Evolutionary conservation across 35 echinoderm and acorn worm genomes (phyloP).

Genomic region (Amphiura filiformis): DNA sequence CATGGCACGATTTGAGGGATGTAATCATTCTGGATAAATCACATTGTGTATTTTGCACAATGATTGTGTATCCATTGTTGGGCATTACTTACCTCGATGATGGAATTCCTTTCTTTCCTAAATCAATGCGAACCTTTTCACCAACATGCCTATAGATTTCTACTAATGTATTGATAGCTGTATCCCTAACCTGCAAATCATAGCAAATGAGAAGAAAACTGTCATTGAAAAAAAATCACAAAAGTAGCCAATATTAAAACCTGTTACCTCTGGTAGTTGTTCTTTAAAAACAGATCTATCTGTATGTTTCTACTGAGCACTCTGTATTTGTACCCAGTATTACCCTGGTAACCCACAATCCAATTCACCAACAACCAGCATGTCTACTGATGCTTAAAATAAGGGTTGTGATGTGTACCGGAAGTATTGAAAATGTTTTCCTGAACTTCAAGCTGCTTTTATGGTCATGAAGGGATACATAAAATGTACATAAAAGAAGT

Average conservation of each 20-base stretch:
- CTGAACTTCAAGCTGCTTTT: too few species aligned
- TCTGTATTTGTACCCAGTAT: too few species aligned
- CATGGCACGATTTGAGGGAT: not conserved
- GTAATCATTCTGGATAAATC: not conserved
- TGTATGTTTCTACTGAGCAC: not conserved
- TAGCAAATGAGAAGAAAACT: not conserved
- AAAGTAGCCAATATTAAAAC: not conserved
- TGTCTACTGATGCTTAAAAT: too few species aligned
- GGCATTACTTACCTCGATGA: conserved; percentile 89
- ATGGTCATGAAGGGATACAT: too few species aligned
- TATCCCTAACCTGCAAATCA: conserved; percentile 78
- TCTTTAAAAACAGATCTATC: too few species aligned
- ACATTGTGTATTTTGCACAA: not conserved
- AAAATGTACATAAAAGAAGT: too few species aligned
- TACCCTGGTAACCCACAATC: too few species aligned
- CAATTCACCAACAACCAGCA: too few species aligned
- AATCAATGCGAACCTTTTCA: conserved; percentile 94
- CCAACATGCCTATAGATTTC: conserved; percentile 98
- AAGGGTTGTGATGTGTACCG: too few species aligned
- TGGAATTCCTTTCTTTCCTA: conserved; percentile 98
- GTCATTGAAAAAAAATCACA: not conserved
- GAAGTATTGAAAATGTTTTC: too few species aligned
- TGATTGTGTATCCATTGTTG: too few species aligned
- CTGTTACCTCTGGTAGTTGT: not conserved
- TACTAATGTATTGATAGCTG: conserved; percentile 94